A percentile compares a stretch with the other conserved stretches of the same genome.
Evolutionary conservation across 1,140 invertebrate genomes (phyloP).

Genomic region (Megalonaias nervosa): DNA sequence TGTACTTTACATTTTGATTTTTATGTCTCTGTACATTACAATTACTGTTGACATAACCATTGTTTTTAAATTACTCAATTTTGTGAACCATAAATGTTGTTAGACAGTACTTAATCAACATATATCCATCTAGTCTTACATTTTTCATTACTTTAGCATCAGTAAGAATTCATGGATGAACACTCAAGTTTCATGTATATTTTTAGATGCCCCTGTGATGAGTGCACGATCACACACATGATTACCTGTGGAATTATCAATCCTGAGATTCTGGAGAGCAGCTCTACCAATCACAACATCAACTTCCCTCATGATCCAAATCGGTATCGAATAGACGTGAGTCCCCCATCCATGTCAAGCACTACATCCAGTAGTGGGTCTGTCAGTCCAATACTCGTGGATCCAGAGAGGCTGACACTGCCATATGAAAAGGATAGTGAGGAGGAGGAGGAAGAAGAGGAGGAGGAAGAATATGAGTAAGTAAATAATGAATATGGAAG

Average conservation of each 20-base stretch:
- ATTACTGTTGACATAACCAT: no score
- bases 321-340: constrained; percentile 64
- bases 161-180: no score
- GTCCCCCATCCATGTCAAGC: constrained; percentile 68
- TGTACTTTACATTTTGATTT: no score
- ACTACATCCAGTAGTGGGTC: constrained; percentile 68
- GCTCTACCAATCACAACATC: constrained; percentile 32
- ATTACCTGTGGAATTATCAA: constrained; percentile 70
- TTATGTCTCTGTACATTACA: no score
- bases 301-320: constrained; percentile 63
- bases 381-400: constrained; percentile 65
- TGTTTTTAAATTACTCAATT: no score
- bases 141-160: no score
- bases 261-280: constrained; percentile 59
- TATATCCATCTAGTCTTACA: no score
- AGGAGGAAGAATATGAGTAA: constrained; percentile 42
- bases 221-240: constrained; percentile 70
- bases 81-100: no score
- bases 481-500: constrained; percentile 4
- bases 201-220: constrained; percentile 71
- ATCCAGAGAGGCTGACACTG: constrained; percentile 54
- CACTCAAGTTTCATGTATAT: constrained; percentile 1
- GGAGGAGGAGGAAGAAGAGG: no score
- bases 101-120: no score
- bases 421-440: constrained; percentile 39